Evolutionary conservation across 1,140 invertebrate species (phyloP).

Genomic region (Drosophila nikananu): DNA sequence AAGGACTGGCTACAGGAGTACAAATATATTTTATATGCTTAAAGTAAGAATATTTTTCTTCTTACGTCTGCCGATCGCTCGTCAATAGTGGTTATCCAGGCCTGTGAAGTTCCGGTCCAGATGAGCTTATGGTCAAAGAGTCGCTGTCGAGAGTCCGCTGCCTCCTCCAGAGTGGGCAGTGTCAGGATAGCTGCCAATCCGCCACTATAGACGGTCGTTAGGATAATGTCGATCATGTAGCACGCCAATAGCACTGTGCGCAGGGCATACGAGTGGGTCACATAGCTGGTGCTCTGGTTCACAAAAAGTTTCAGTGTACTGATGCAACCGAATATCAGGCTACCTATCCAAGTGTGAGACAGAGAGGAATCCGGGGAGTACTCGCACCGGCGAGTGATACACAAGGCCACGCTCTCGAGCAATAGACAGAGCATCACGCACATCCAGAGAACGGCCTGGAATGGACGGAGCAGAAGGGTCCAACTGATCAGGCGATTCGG

Average conservation of each 20-base stretch:
- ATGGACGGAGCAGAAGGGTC: slow-evolving; percentile 68
- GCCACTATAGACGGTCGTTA: slow-evolving; percentile 76
- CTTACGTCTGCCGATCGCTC: slow-evolving; percentile 55
- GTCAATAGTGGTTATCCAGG: slow-evolving; percentile 60
- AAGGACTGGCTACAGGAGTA: slow-evolving; percentile 49
- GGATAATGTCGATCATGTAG: slow-evolving; percentile 77
- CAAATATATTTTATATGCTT: neutral
- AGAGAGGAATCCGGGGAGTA: neutral
- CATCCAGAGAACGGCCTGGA: slow-evolving; percentile 67
- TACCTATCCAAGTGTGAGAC: slow-evolving; percentile 19
- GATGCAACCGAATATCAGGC: slow-evolving; percentile 61
- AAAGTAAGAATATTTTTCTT: neutral
- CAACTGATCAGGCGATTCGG: slow-evolving; percentile 65
- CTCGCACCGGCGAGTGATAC: slow-evolving; percentile 50
- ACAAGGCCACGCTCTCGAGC: slow-evolving; percentile 55
- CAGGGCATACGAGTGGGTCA: slow-evolving; percentile 55
- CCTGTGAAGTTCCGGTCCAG: slow-evolving; percentile 67
- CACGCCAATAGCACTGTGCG: slow-evolving; percentile 65
- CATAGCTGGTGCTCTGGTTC: slow-evolving; percentile 71
- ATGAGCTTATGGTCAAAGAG: slow-evolving; percentile 62
- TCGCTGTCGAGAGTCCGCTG: slow-evolving; percentile 71
- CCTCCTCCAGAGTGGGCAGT: slow-evolving; percentile 72
- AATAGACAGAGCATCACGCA: slow-evolving; percentile 55
- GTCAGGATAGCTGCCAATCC: slow-evolving; percentile 74
- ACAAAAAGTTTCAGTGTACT: slow-evolving; percentile 74